A percentile compares a stretch with the other conserved stretches of the same genome.
Evolutionary conservation across 37 sponge, comb jelly and placozoan genomes (phyloP).

Genomic region (Crambe crambe): DNA sequence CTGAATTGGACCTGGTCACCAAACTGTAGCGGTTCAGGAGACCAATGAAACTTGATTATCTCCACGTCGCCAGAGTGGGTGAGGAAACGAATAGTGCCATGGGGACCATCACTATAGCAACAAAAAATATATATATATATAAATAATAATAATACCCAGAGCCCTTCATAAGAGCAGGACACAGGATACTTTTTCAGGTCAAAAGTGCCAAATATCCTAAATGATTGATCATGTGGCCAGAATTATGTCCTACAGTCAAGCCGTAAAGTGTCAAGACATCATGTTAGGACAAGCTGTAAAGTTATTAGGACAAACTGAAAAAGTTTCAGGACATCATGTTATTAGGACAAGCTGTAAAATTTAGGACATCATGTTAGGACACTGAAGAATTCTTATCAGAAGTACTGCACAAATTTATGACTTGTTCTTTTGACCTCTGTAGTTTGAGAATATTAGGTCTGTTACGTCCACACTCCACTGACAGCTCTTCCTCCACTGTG

Average conservation of each 20-base stretch:
- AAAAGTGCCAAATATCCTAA: too few species aligned
- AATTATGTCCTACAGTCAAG: too few species aligned
- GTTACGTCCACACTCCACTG: constrained; percentile 39
- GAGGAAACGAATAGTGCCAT: constrained; percentile 54
- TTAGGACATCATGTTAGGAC: too few species aligned
- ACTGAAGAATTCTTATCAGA: too few species aligned
- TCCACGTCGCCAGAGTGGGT: constrained; percentile 16
- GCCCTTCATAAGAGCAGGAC: neutral
- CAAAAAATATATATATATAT: neutral
- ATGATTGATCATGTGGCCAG: too few species aligned
- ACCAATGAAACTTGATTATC: constrained; percentile 50
- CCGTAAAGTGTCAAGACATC: too few species aligned
- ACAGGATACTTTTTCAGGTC: too few species aligned
- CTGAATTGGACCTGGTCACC: constrained; percentile 73
- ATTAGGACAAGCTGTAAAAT: too few species aligned
- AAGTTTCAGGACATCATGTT: too few species aligned
- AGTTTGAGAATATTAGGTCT: constrained; percentile 50
- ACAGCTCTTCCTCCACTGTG: constrained; percentile 63
- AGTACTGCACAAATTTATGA: too few species aligned
- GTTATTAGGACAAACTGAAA: too few species aligned
- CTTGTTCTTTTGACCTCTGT: constrained; percentile 20
- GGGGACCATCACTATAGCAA: constrained; percentile 23
- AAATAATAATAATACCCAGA: neutral
- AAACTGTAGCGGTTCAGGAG: constrained; percentile 59
- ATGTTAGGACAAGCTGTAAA: too few species aligned